phyloP scores from a whole-genome alignment of 2,797 vertebrate genomes.

The Staurois parvus region DNA sequence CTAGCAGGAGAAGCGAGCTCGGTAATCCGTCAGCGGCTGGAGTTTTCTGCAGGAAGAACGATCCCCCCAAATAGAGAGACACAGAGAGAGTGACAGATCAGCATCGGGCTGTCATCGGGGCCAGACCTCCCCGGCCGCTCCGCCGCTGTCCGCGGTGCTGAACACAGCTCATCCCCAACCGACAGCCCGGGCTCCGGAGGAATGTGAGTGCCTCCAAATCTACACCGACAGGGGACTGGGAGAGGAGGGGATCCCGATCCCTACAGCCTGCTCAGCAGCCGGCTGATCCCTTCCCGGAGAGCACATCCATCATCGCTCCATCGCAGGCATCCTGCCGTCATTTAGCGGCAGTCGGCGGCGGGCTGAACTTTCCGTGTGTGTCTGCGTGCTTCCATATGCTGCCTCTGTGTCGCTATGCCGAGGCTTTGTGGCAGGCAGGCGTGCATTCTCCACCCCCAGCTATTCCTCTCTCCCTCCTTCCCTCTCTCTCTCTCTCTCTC shows the following conservation, averaged over 20 bases:
- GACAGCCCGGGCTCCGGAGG: no score
- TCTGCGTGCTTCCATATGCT: slow-evolving; percentile 33
- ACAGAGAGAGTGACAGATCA: slow-evolving; percentile 20
- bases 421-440: slow-evolving; percentile 37
- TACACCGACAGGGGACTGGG: neutral
- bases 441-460: slow-evolving; percentile 15
- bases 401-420: slow-evolving; percentile 58
- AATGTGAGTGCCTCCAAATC: neutral
- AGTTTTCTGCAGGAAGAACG: slow-evolving; percentile 10
- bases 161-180: neutral
- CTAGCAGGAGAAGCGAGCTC: neutral
- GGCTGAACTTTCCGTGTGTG: slow-evolving; percentile 40
- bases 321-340: slow-evolving; percentile 9
- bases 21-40: slow-evolving; percentile 7
- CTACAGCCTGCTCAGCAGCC: neutral
- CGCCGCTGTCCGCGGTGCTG: neutral
- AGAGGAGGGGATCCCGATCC: no score
- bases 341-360: neutral
- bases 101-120: slow-evolving; percentile 36
- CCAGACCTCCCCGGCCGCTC: no score
- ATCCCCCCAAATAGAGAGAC: neutral
- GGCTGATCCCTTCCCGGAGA: neutral
- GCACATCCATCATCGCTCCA: neutral
- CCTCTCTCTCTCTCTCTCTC: neutral
- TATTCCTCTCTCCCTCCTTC: neutral